These are phyloP conservation scores for Drosophila mauritiana DNA, from an alignment of 1,140 invertebrate species.

Conservation along the genomic window DNA sequence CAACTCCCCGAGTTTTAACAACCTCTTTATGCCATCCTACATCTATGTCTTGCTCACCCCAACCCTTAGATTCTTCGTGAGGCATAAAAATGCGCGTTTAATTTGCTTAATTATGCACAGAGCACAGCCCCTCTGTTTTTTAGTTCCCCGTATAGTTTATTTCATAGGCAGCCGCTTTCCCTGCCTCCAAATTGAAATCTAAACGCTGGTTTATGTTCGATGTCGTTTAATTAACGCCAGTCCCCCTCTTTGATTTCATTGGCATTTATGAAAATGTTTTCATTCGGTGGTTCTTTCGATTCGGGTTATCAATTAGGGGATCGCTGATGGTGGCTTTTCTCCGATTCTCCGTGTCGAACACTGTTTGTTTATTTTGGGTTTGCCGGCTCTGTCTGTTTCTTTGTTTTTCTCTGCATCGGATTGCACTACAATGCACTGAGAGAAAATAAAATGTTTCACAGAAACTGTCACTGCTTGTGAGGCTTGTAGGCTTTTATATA, in stretches of 20 bases:
- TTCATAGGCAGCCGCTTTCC: conserved; percentile 16
- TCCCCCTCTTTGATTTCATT: conserved; percentile 36
- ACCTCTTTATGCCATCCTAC: neutral
- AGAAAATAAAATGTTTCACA: neutral
- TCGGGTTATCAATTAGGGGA: conserved; percentile 42
- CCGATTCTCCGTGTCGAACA: conserved; percentile 5
- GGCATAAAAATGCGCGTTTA: conserved; percentile 80
- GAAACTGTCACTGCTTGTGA: too few species aligned
- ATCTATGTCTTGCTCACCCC: conserved; percentile 4
- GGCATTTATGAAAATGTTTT: conserved; percentile 81
- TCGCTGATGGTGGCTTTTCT: conserved; percentile 45
- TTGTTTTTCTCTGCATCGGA: conserved; percentile 29
- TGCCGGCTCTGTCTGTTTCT: conserved; percentile 14
- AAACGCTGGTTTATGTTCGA: conserved; percentile 71
- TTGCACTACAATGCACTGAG: conserved; percentile 14
- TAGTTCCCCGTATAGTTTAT: neutral
- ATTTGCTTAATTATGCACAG: conserved; percentile 78
- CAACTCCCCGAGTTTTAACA: conserved; percentile 19
- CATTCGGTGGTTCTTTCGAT: conserved; percentile 44
- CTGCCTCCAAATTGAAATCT: conserved; percentile 69
- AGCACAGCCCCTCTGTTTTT: conserved; percentile 15
- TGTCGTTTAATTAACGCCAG: conserved; percentile 75
- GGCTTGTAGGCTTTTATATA: too few species aligned
- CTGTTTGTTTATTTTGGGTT: conserved; percentile 29
- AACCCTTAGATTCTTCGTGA: conserved; percentile 50